Percentiles rank a stretch among this genome's conserved stretches.
Evolutionary conservation across 2,113 vertebrate species (phyloP).

Genomic region (Ammodytes marinus): DNA sequence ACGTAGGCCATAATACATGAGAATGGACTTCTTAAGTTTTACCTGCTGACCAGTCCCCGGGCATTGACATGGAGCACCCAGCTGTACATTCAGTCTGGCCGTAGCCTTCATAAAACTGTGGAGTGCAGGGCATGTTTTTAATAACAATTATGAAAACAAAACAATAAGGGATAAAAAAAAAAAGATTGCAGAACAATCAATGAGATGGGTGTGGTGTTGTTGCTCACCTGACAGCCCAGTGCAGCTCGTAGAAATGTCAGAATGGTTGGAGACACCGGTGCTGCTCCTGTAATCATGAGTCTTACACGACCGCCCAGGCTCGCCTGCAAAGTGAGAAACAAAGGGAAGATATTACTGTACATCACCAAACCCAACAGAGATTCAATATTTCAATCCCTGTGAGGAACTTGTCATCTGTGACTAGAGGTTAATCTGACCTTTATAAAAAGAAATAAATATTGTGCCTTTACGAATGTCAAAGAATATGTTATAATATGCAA

Average conservation of each 20-base stretch:
- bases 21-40: background rate
- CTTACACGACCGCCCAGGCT: constrained; percentile 93
- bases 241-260: constrained; percentile 94
- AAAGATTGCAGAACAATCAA: background rate
- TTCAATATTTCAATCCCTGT: background rate
- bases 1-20: background rate
- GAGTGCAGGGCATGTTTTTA: background rate
- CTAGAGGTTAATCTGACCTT: background rate
- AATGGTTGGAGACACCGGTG: constrained; percentile 93
- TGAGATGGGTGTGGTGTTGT: background rate
- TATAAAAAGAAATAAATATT: background rate
- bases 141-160: background rate
- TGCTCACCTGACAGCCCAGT: constrained; percentile 95
- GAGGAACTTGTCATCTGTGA: background rate
- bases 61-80: constrained; percentile 90
- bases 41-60: constrained; percentile 98
- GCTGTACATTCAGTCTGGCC: constrained; percentile 98
- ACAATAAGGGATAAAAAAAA: background rate
- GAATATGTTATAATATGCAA: background rate
- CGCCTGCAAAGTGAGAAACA: constrained; percentile 78
- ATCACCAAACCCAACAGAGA: background rate
- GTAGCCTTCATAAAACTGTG: constrained; percentile 99
- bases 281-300: constrained; percentile 95
- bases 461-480: background rate
- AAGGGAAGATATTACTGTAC: background rate